Base-by-base conservation (phyloP, 1,140 invertebrate species). In the Pissodes strobi region DNA sequence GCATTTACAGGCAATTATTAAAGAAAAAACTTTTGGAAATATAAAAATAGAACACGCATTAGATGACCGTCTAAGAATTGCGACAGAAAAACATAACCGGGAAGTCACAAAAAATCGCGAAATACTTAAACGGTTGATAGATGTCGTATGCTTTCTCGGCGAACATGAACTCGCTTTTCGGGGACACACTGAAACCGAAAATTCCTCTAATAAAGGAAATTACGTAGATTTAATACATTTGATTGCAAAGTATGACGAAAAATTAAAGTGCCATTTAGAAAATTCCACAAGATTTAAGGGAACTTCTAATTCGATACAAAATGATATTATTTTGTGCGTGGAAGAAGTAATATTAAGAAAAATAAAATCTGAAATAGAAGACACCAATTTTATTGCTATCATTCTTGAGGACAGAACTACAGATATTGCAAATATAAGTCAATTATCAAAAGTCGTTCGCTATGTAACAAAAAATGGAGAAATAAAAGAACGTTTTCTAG, bases 401-500 rank as follows among this genome's bases (percentile, higher is more conserved):
- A 9, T 27, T 27, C 9, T 27, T 27, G 9, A 5, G 9, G 25
- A 27, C 9, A 27, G 9, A 27, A 27, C 25, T 27, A 27, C 25
- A 3, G 25, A 27, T 27, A 27, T 27, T 5, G 9, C 3, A 3
- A 5, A 9, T 27, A 3, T 27, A 5, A 5, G 4, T 5, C 25
- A 27, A 27, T 9, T n/a, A n/a, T n/a, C n/a, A n/a, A n/a, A n/a
- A n/a, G n/a, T 27, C 25, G 3, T 3, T 27, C 4, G 53, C 1
- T 56, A 56, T 41, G 34, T 39, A 1, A 56, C 12, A 5, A 5
- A 2, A 4, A 19, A 39, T 12, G 52, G 62, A 6, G 39, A 63
- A 45, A 48, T 71, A 27, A 18, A 49, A 21, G 70, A 74, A 59
- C 30, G 67, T 37, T 72, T 74, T 57, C 59, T 72, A 17, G 64